phyloP scores from a whole-genome alignment of 1,140 invertebrate genomes.

The Lysiphlebus fabarum region DNA sequence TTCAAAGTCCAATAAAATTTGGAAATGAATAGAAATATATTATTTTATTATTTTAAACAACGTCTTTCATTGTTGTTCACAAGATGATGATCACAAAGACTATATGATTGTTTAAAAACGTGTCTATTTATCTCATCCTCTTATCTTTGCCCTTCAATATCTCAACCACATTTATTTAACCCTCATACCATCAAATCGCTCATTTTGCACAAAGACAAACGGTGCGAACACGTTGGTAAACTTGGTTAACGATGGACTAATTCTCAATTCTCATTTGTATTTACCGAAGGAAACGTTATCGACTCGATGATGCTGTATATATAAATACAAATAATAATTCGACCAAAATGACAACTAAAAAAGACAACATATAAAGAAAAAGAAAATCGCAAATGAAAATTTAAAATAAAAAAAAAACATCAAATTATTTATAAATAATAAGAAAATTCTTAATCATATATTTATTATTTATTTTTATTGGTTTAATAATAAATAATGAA shows the following conservation, averaged over 20 bases:
- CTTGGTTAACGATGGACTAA: constrained; percentile 53
- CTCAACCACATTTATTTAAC: constrained; percentile 26
- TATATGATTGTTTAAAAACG: constrained; percentile 26
- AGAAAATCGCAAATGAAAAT: too few species aligned
- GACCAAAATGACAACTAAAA: too few species aligned
- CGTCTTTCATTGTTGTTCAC: too few species aligned
- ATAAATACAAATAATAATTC: too few species aligned
- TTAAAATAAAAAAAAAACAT: too few species aligned
- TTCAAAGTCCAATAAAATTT: not conserved
- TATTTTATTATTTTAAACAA: too few species aligned
- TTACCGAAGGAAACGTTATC: constrained; percentile 36
- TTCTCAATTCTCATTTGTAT: constrained; percentile 43
- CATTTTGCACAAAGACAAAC: constrained; percentile 22
- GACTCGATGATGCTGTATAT: constrained; percentile 11
- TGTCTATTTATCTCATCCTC: constrained; percentile 4
- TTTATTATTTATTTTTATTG: too few species aligned
- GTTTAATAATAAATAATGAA: too few species aligned
- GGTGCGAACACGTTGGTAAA: constrained; percentile 42
- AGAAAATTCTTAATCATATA: too few species aligned
- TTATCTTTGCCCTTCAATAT: constrained; percentile 23
- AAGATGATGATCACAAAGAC: constrained; percentile 13
- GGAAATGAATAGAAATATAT: not conserved
- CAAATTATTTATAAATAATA: too few species aligned
- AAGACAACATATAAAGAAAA: too few species aligned
- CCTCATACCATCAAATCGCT: not conserved